Percentiles rank a stretch among this genome's conserved stretches.
Evolutionary conservation across 2,113 vertebrate species (phyloP).

Genomic region (Burhinus oedicnemus): DNA sequence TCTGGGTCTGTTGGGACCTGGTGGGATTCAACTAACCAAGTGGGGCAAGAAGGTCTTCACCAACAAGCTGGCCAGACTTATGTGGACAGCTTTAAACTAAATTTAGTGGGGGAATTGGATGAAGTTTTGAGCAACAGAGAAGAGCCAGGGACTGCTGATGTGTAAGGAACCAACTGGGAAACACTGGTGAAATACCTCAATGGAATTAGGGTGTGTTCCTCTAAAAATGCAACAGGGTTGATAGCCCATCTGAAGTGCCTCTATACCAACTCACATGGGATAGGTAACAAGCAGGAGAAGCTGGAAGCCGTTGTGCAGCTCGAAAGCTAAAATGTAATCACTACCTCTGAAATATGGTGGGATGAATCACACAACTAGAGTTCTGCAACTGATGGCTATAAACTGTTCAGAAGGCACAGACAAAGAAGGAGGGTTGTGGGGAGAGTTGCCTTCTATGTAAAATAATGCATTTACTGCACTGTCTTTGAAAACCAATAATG

Average conservation of each 20-base stretch:
- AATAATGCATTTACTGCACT: neutral
- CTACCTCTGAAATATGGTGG: neutral
- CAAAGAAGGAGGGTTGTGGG: neutral
- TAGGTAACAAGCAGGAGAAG: neutral
- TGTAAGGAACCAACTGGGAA: too few relatives aligned
- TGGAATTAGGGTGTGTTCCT: neutral
- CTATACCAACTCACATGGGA: neutral
- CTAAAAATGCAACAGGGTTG: neutral
- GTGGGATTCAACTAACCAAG: too few relatives aligned
- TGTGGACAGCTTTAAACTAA: too few relatives aligned
- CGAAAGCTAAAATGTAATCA: neutral
- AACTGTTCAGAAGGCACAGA: neutral
- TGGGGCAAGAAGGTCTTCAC: too few relatives aligned
- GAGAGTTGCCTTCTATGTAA: neutral
- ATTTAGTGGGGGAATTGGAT: too few relatives aligned
- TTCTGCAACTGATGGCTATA: neutral
- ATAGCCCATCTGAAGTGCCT: neutral
- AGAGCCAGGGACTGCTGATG: too few relatives aligned
- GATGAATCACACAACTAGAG: neutral
- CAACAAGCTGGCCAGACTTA: too few relatives aligned
- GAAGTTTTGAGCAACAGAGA: too few relatives aligned
- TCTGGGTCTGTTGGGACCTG: too few relatives aligned
- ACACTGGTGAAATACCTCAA: neutral
- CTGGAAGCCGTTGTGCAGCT: neutral
- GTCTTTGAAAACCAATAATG: neutral